Base-by-base conservation (phyloP, 2,113 vertebrate species). In the Halcyon malimbica region DNA sequence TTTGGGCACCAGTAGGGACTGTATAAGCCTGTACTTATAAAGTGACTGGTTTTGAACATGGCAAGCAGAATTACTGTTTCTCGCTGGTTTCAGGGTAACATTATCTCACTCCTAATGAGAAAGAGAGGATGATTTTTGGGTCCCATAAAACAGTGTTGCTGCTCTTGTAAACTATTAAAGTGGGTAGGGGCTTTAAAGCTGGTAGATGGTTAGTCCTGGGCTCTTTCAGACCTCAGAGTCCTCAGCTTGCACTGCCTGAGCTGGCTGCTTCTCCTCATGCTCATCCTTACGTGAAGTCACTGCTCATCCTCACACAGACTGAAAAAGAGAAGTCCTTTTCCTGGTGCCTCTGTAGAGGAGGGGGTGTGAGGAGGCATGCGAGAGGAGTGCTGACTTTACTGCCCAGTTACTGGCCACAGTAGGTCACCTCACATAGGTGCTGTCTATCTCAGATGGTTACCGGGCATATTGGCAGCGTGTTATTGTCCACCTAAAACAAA, bases 41-140 rank as follows among this genome's bases (percentile, higher is more conserved):
- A 53, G 5, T 50, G 25, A 26, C 54, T 59, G 9, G 2, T 73
- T 96, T 93, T 87, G 31, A 90, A 85, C 21, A 13, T 8, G 50
- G 53, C 65, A 93, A 88, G 35, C 59, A 73, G 63, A 90, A 76
- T 65, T 83, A 83, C 25, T 46, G 23, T 71, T 89, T 87, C n/a
- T 93, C 4, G 2, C 24, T 87, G 21, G 37, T 62, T 91, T 85
- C 78, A 54, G 50, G 53, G 16, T 81, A 79, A 48, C 18, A 17
- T 83, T 68, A 37, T 68, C 77, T 89, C 39, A 23, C 53, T 75
- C 21, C 6, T 57, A 80, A 73, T 24, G 44, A 65, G 70, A 76
- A 94, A 75, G 41, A 39, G 21, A 79, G 11, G 41, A 65, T 51
- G 44, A 79, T 59, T 77, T 95, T 69, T 37, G 50, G 46, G n/a